These are phyloP conservation scores for Ptilonorhynchus violaceus DNA, from an alignment of 2,113 vertebrate species.

Conservation along the genomic window DNA sequence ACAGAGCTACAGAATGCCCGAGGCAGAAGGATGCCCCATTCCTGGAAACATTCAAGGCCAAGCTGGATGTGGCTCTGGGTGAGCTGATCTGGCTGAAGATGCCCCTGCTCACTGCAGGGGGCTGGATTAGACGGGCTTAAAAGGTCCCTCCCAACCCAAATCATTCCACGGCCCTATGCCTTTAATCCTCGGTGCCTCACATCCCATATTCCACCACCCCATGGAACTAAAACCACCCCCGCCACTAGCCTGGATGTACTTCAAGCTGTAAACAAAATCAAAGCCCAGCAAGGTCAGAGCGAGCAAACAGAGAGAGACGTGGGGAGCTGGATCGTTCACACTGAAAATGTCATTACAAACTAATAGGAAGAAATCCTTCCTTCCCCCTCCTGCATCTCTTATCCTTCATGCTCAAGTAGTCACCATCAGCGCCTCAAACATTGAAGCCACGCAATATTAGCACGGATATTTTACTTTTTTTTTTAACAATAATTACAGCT, in stretches of 20 bases:
- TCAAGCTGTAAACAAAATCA: neutral
- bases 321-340: neutral
- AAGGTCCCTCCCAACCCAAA: neutral
- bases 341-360: neutral
- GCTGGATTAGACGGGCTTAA: neutral
- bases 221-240: neutral
- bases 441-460: neutral
- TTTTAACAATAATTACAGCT: neutral
- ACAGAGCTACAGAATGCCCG: fast-evolving
- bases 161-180: neutral
- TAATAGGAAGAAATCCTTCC: constrained; percentile 19
- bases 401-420: constrained; percentile 52
- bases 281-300: constrained; percentile 14
- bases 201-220: neutral
- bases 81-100: neutral
- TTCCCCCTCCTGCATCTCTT: neutral
- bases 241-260: fast-evolving
- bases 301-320: neutral
- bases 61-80: neutral
- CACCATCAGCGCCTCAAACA: neutral
- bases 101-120: neutral
- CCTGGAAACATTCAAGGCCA: neutral
- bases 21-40: neutral
- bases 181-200: neutral
- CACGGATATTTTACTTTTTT: neutral